These are phyloP conservation scores for Oceanodroma tethys DNA, from an alignment of 2,113 vertebrate species.

Conservation along the genomic window DNA sequence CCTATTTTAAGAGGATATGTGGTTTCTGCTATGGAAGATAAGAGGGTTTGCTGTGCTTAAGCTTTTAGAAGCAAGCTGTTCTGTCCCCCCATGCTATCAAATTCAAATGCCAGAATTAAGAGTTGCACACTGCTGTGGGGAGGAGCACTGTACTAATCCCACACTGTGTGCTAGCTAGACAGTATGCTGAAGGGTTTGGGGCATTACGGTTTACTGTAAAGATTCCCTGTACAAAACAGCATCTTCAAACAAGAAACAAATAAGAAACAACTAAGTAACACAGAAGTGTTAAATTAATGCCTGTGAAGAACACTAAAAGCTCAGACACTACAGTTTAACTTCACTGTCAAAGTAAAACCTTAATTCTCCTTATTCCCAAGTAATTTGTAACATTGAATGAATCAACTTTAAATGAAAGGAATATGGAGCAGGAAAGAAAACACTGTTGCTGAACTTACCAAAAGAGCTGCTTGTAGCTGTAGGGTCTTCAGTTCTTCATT, in stretches of 20 bases:
- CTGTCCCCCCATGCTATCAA: neutral
- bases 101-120: neutral
- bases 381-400: neutral
- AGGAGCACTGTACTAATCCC: neutral
- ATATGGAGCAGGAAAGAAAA: neutral
- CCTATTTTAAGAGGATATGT: neutral
- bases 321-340: neutral
- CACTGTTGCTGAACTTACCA: neutral
- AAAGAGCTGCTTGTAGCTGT: neutral
- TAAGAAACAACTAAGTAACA: neutral
- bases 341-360: neutral
- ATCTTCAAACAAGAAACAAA: neutral
- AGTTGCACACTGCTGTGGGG: neutral
- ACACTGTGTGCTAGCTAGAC: neutral
- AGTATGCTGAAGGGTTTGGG: neutral
- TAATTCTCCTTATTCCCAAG: neutral
- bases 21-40: neutral
- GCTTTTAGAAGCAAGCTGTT: neutral
- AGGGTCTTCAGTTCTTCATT: neutral
- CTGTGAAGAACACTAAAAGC: neutral
- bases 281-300: neutral
- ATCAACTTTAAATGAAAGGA: neutral
- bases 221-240: neutral
- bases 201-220: neutral
- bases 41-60: neutral